Conservation (phyloP, 35 echinoderm and acorn worm species). For the Holothuria glaberrima region DNA sequence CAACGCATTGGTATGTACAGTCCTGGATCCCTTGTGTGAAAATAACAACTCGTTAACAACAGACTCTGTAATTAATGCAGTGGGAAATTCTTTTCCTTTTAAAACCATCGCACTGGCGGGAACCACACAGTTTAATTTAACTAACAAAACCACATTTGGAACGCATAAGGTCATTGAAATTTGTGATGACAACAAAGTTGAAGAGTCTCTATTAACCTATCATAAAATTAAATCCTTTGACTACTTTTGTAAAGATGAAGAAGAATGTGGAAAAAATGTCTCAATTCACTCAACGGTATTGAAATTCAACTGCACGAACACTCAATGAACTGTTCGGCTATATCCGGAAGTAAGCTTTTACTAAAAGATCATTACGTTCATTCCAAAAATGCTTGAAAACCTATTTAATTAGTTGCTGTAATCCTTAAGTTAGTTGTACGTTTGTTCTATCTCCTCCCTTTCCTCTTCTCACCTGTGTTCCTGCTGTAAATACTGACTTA, state of each 20-base stretch:
- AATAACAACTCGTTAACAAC: slow-evolving; percentile 15
- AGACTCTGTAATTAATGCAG: background rate
- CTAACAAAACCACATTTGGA: background rate
- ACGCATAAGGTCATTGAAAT: background rate
- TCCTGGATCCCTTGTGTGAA: background rate
- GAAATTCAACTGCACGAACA: slow-evolving; percentile 6
- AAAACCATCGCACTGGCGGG: background rate
- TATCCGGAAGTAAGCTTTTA: background rate
- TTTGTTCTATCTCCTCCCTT: no score
- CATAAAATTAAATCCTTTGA: background rate
- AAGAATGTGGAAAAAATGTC: background rate
- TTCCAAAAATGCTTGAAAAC: no score
- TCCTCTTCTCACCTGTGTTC: no score
- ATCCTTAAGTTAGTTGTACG: no score
- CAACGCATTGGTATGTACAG: background rate
- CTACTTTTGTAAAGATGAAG: background rate
- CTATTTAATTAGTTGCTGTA: no score
- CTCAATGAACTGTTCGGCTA: slow-evolving; percentile 16
- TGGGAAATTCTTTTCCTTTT: background rate
- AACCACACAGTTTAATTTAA: background rate
- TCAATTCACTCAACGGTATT: background rate
- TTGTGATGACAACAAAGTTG: background rate
- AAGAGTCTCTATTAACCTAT: background rate
- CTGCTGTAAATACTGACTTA: no score
- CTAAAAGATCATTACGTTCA: no score